These are phyloP conservation scores for Ambastaia sidthimunki DNA, from an alignment of 2,797 vertebrate genomes.

Conservation along the genomic window DNA sequence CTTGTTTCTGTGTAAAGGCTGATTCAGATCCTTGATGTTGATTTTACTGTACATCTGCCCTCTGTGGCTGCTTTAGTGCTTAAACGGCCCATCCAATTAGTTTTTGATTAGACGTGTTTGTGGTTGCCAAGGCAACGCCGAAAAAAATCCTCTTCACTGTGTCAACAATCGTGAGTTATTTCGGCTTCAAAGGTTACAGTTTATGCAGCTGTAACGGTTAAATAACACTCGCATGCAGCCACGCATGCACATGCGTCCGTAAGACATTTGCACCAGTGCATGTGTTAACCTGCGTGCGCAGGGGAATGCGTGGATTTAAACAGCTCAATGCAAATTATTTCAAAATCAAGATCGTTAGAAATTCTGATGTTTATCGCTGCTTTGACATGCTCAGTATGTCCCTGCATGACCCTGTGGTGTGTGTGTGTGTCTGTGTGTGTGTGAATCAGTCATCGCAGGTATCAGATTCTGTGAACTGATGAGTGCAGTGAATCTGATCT, in stretches of 20 bases:
- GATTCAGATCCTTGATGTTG: neutral
- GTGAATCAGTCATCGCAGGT: slow-evolving; percentile 29
- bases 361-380: neutral
- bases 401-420: slow-evolving; percentile 23
- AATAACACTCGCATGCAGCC: slow-evolving; percentile 12
- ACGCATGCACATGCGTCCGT: slow-evolving; percentile 6
- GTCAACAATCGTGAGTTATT: slow-evolving; percentile 37
- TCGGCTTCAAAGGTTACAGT: slow-evolving; percentile 39
- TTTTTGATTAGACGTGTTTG: slow-evolving; percentile 26
- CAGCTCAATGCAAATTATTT: neutral
- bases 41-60: slow-evolving; percentile 26
- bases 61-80: slow-evolving; percentile 24
- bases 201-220: slow-evolving; percentile 30
- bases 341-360: slow-evolving; percentile 1
- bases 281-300: neutral
- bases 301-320: neutral
- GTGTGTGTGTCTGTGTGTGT: slow-evolving; percentile 37
- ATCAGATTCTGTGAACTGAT: slow-evolving; percentile 53
- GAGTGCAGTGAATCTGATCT: slow-evolving; percentile 57
- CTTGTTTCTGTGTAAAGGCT: neutral
- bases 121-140: slow-evolving; percentile 46
- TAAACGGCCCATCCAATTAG: slow-evolving; percentile 26
- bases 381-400: slow-evolving; percentile 10
- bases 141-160: slow-evolving; percentile 51
- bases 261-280: neutral